Base-by-base conservation (phyloP, 2,888 invertebrate species). In the Meghimatium bilineatum region DNA sequence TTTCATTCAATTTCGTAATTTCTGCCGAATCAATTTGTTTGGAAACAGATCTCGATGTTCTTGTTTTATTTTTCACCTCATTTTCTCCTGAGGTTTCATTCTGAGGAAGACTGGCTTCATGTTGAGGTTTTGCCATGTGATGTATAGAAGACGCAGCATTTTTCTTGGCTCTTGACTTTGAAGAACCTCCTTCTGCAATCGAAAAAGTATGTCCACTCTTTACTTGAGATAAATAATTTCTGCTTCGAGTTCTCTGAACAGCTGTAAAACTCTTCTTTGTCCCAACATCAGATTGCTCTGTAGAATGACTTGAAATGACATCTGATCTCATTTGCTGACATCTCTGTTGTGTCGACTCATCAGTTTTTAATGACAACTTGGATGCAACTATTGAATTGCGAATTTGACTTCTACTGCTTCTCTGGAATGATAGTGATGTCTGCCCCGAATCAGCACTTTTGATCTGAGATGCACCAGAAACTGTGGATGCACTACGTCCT, bases 211-310 rank as follows among this genome's bases (percentile, higher is more conserved):
- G n/a, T 29, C 14, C 72, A 72, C 34, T 72, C 1, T 12, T n/a
- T 29, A 34, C 26, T n/a, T 38, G 49, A 5, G 72, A 38, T 49
- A n/a, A 44, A n/a, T 29, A 44, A 29, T n/a, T 44, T 44, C n/a
- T 44, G 72, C 72, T 72, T 29, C 72, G 72, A 49, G 72, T 72
- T 72, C 72, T 72, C 44, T 72, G 72, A 14, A 29, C n/a, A 2
- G 44, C 44, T 10, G 44, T 12, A 44, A 5, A 38, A 72, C 44
- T n/a, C 14, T 29, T 49, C 12, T 3, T 10, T 5, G 44, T 12
- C 29, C 29, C 72, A n/a, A n/a, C n/a, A 3, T 44, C 36, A 23
- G 38, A 17, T 36, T 69, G 69, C n/a, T 72, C 72, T n/a, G 6
- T 2, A 10, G 72, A 26, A n/a, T 10, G 38, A 44, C 72, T 29